phyloP scores from a whole-genome alignment of 2,888 invertebrate species.

The Clostera curtula region DNA sequence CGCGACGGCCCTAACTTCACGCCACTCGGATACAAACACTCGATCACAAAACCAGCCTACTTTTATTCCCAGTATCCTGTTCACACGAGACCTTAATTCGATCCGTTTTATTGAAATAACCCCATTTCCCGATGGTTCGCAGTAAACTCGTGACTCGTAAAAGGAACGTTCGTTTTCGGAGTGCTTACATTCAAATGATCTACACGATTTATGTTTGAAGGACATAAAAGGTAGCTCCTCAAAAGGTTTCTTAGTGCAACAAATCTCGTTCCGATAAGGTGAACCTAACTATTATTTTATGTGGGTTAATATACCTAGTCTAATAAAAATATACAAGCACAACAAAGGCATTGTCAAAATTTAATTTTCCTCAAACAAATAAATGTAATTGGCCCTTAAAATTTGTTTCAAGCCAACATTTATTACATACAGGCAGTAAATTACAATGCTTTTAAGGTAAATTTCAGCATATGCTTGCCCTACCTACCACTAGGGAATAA shows the following conservation, averaged over 20 bases:
- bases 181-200: constrained; percentile 22
- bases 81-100: constrained; percentile 40
- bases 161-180: constrained; percentile 20
- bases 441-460: constrained; percentile 18
- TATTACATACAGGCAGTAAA: neutral
- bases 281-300: no score
- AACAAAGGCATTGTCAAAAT: no score
- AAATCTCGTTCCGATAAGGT: no score
- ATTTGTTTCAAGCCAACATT: neutral
- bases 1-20: constrained; percentile 50
- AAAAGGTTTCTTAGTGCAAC: constrained; percentile 8
- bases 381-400: no score
- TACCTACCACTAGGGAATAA: constrained; percentile 22
- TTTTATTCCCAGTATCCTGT: constrained; percentile 42
- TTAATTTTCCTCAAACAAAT: no score
- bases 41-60: constrained; percentile 47
- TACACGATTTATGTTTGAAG: constrained; percentile 22
- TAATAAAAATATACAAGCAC: no score
- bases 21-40: constrained; percentile 48
- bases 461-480: no score
- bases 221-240: constrained; percentile 19
- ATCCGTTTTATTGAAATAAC: constrained; percentile 35
- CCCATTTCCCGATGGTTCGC: constrained; percentile 24
- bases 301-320: no score
- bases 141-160: constrained; percentile 23